phyloP scores from a whole-genome alignment of 2,113 vertebrate species.

The Zosterops japonicus region DNA sequence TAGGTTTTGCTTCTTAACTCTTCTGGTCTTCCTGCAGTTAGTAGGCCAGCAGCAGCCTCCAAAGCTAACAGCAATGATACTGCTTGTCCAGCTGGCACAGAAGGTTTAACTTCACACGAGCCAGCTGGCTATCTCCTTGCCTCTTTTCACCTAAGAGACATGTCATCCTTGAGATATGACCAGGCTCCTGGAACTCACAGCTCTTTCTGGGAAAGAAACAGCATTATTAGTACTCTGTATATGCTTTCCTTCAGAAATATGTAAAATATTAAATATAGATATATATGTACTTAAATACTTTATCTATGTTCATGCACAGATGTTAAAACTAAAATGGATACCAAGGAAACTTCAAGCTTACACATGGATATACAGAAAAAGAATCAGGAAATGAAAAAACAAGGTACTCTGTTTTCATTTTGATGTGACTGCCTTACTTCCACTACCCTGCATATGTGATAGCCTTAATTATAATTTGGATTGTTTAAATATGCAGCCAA shows the following conservation, averaged over 20 bases:
- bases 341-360: background rate
- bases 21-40: conserved; percentile 22
- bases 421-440: background rate
- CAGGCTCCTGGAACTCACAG: background rate
- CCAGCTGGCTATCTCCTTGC: conserved; percentile 41
- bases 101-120: background rate
- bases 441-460: background rate
- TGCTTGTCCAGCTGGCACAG: conserved; percentile 47
- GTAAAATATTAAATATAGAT: background rate
- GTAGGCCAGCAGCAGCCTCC: conserved; percentile 13
- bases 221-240: background rate
- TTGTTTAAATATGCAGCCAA: background rate
- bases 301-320: background rate
- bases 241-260: background rate
- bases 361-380: background rate
- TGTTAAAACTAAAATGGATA: background rate
- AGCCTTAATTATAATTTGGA: background rate
- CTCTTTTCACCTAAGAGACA: conserved; percentile 31
- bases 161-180: conserved; percentile 28
- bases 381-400: background rate
- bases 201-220: background rate
- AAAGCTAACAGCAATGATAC: conserved; percentile 13
- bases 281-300: background rate
- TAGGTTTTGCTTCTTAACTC: conserved; percentile 40
- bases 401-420: background rate